These are phyloP conservation scores for Drosophila tropicalis DNA, from an alignment of 1,140 invertebrate genomes.

Conservation along the genomic window DNA sequence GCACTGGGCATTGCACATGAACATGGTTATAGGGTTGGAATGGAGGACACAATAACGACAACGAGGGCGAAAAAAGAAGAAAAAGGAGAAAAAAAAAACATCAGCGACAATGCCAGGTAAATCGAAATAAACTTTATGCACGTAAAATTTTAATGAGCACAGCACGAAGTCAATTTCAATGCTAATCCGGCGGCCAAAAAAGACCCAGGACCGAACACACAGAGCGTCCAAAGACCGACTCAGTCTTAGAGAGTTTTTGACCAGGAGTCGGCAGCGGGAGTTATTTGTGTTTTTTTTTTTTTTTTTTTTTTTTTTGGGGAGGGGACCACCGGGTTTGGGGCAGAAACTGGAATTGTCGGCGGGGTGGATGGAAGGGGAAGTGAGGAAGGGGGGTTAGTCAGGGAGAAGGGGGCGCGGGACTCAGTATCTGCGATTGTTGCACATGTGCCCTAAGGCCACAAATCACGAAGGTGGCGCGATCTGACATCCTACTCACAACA, in stretches of 20 bases:
- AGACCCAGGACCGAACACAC: constrained; percentile 34
- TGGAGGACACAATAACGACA: constrained; percentile 33
- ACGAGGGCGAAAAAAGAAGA: neutral
- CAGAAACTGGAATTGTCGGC: constrained; percentile 24
- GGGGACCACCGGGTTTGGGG: constrained; percentile 54
- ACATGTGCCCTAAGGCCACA: constrained; percentile 75
- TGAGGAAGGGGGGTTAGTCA: neutral
- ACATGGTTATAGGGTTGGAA: constrained; percentile 27
- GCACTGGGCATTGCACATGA: constrained; percentile 38
- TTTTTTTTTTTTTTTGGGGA: neutral
- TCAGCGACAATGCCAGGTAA: constrained; percentile 54
- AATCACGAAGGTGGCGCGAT: constrained; percentile 79
- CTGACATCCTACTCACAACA: constrained; percentile 71
- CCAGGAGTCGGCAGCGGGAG: constrained; percentile 51
- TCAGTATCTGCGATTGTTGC: constrained; percentile 30
- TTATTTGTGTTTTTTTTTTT: neutral
- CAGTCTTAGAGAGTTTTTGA: constrained; percentile 47
- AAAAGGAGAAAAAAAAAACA: constrained; percentile 19
- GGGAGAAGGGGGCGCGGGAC: neutral
- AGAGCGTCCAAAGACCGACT: constrained; percentile 18
- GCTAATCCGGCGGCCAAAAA: constrained; percentile 76
- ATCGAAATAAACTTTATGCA: constrained; percentile 81
- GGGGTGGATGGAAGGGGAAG: neutral
- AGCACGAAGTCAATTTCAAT: constrained; percentile 82
- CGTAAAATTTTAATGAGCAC: constrained; percentile 82